Evolutionary conservation across 2,113 vertebrate genomes (phyloP), one percentile per base, ranked within the genome.

Genomic region (Heterotis niloticus): DNA sequence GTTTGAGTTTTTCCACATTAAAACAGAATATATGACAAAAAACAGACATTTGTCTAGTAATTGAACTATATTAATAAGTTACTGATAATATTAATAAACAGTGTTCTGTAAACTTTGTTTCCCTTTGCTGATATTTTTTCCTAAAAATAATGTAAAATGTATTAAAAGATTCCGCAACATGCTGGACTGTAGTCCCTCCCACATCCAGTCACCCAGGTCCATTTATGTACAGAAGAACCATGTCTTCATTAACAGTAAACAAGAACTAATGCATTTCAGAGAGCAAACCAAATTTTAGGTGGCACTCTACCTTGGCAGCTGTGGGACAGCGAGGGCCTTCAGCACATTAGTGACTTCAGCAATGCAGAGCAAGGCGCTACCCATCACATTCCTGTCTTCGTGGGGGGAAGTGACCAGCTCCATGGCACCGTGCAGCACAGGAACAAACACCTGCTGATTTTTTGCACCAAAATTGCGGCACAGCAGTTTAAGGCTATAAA

Each of bases 401-500:
- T 88, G 87, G 0, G 92, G 83, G 0, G 88, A 83, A 20, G 81
- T 84, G 24, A 96, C 86, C 0, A 99, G 80, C 10, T 92, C 90
- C 79, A 96, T 85, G 0, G 90, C 84, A 0, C 79, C 83, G 76
- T 66, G 88, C 82, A 99, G 88, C 51, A 98, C 95, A 0, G 94
- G 92, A 5, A 95, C 79, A 64, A 99, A 98, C 0, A 85, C 79
- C 5, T 89, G 76, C 69, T 89, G 91, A 80, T 94, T 92, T 82
- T 75, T 78, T 0, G 88, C 56, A 68, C 96, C 96, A 13, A 99
- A 96, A 76, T 89, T 91, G 89, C 93, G 96, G 83, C 98, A 98
- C 0, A 99, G 90, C 34, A 99, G 92, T 81, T 98, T 99, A 18
- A 99, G 92, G 79, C 95, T 96, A 84, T 94, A 98, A 52, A 99